These are phyloP conservation scores for Solea solea DNA, from an alignment of 2,113 vertebrate genomes.

Conservation along the genomic window DNA sequence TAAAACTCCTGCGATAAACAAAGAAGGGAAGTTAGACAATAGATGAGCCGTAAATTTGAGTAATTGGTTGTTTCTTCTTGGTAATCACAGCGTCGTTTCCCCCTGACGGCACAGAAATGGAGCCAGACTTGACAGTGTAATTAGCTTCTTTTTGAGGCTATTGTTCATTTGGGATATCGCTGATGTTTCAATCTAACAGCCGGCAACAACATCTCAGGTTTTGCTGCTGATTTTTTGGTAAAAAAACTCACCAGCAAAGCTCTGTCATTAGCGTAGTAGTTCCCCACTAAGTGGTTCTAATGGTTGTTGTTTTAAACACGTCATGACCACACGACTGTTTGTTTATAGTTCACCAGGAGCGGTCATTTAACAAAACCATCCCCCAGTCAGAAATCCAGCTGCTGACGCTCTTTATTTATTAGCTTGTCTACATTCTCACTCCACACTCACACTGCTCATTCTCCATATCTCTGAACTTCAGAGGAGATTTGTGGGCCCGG, in stretches of 20 bases:
- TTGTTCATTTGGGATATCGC: not conserved
- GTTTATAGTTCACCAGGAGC: not conserved
- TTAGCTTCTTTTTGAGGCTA: conserved; percentile 26
- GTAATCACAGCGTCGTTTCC: conserved; percentile 21
- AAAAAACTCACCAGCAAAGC: no score
- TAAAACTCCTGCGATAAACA: conserved; percentile 23
- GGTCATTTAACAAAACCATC: not conserved
- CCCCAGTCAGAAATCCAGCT: not conserved
- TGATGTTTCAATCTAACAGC: conserved; percentile 32
- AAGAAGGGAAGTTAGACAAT: conserved; percentile 3
- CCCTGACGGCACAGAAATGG: conserved; percentile 16
- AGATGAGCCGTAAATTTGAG: conserved; percentile 28
- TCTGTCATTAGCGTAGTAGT: no score
- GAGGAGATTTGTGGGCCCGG: conserved; percentile 66
- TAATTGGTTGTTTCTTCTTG: conserved; percentile 29
- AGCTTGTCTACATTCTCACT: conserved; percentile 17
- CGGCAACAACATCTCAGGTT: not conserved
- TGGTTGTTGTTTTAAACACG: no score
- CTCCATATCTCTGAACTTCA: conserved; percentile 67
- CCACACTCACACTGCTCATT: conserved; percentile 55
- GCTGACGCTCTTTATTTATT: not conserved
- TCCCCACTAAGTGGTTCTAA: no score
- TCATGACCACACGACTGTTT: not conserved
- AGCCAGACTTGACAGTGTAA: conserved; percentile 26
- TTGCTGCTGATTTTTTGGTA: not conserved